Conservation (phyloP, 2,888 invertebrate species). For the Sphaeridia pumilis region DNA sequence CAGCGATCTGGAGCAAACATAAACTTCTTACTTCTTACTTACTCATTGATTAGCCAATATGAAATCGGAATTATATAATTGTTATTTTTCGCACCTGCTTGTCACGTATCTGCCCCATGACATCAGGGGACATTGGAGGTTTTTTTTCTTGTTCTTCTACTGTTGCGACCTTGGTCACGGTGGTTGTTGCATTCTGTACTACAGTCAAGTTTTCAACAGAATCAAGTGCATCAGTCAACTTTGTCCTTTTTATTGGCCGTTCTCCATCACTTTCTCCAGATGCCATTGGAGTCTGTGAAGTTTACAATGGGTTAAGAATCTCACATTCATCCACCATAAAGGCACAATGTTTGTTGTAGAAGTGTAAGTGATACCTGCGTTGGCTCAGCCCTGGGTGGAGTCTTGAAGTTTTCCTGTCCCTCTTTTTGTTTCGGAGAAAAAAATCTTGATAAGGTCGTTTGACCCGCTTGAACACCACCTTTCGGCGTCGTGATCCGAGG, state of each 20-base stretch:
- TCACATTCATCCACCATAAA: not conserved
- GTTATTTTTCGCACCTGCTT: slow-evolving; percentile 5
- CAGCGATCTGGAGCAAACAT: slow-evolving; percentile 5
- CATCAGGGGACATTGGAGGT: slow-evolving; percentile 2
- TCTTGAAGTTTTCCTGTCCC: not conserved
- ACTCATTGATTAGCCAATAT: not conserved
- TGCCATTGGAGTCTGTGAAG: not conserved
- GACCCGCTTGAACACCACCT: not conserved
- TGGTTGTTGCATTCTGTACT: not conserved
- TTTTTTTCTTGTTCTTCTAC: too few species aligned
- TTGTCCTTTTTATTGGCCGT: slow-evolving; percentile 3
- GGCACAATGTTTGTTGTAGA: too few species aligned
- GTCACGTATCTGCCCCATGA: not conserved
- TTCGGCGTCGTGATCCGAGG: slow-evolving; percentile 2
- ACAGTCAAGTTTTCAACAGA: not conserved
- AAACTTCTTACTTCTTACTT: not conserved
- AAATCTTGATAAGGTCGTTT: not conserved
- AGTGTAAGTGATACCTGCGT: too few species aligned
- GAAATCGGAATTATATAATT: not conserved
- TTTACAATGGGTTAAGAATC: not conserved
- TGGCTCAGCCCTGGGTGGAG: too few species aligned
- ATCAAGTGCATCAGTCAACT: not conserved
- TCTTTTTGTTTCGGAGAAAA: slow-evolving; percentile 7
- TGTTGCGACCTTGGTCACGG: not conserved
- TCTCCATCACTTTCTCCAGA: not conserved